These are phyloP conservation scores for Castor canadensis DNA, from an alignment of 2,113 vertebrate genomes.

Conservation along the genomic window DNA sequence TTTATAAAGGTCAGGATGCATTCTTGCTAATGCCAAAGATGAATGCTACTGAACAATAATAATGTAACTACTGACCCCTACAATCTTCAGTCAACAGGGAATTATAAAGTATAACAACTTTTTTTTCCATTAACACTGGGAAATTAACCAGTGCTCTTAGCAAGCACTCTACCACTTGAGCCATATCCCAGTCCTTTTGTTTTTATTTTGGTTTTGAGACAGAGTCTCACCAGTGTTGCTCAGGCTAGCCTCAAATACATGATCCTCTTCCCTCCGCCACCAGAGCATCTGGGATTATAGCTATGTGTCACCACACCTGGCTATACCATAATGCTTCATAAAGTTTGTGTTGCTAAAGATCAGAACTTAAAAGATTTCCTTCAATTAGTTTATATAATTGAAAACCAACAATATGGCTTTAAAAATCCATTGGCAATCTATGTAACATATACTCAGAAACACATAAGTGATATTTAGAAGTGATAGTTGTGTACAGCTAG, in stretches of 20 bases:
- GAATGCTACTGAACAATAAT: not conserved
- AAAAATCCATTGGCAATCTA: not conserved
- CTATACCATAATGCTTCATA: not conserved
- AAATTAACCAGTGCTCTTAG: no score
- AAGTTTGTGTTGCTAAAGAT: not conserved
- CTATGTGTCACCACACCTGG: no score
- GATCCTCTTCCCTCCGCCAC: no score
- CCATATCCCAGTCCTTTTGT: no score
- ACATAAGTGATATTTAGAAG: not conserved
- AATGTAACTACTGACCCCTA: not conserved
- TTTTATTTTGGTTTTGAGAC: no score
- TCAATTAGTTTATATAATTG: not conserved
- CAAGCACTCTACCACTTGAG: no score
- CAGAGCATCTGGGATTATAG: no score
- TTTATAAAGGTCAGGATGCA: not conserved
- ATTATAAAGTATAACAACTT: not conserved
- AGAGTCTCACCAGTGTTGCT: no score
- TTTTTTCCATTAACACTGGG: no score
- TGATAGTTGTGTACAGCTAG: not conserved
- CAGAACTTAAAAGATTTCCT: not conserved
- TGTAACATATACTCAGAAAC: conserved; percentile 44
- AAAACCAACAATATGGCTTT: not conserved
- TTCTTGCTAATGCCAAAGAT: not conserved
- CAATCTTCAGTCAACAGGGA: not conserved
- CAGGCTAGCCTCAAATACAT: no score